Evolutionary conservation across 2,113 vertebrate species (phyloP), one percentile per base, ranked within the genome.

Genomic region (Ariopsis seemanni): DNA sequence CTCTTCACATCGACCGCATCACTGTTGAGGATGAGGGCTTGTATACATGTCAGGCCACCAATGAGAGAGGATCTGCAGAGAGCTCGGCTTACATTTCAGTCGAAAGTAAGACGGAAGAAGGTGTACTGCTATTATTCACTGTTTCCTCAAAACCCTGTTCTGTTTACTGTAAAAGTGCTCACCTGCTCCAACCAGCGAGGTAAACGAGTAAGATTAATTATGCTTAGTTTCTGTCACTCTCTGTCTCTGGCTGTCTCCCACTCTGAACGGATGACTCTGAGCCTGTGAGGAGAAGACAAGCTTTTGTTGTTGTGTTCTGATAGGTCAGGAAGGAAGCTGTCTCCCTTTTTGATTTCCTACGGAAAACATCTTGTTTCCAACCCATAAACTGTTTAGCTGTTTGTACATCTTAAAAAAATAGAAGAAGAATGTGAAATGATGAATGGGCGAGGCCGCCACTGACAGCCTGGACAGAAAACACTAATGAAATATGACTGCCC

Each of bases 341-440:
- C 97, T 97, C 95, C 96, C 94, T 69, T 95, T 96, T 96, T 96
- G 95, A 97, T 97, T 97, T 97, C 96, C 97, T 93, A 93, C 94
- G 93, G 95, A 95, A 95, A 95, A 93, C 91, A 89, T 91, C 93
- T 92, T 72, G 91, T 93, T 94, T 91, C 79, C 83, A 85, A 90
- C 84, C 93, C 91, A 94, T 96, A 95, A 93, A 95, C 95, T 94
- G 94, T 93, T 92, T 90, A 87, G 91, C 92, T 96, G 94, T 96
- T 96, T 96, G 95, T 94, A 93, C 90, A 92, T 75, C 91, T 91
- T n/a, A 9, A 90, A 91, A 92, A 89, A 91, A 57, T 20, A 67
- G 88, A 48, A 20, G 14, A 48, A 7, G 34, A 48, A 50, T 50
- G 1, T 85, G 57, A 63, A 77, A 34, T 27, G 48, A 53, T 85